Base-by-base conservation (phyloP, 2,888 invertebrate species). In the Sepiola atlantica region DNA sequence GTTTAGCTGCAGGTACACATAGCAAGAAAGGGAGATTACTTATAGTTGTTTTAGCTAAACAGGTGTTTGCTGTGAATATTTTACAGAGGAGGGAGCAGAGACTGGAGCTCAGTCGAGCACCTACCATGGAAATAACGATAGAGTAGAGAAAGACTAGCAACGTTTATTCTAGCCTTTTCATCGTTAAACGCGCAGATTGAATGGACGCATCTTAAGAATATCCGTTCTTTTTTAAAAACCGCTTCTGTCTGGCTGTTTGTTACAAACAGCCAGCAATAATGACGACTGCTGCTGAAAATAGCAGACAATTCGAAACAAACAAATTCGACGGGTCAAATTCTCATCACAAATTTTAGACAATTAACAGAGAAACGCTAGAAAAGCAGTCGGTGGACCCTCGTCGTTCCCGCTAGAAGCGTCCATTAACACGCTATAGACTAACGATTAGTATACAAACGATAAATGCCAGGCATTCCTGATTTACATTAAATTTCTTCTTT, bases 291-390 rank as follows among this genome's bases (percentile, higher is more conserved):
- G 12, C 77, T 77, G n/a, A 77, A 77, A n/a, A n/a, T 77, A n/a
- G 77, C 77, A 77, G 77, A n/a, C 77, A n/a, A 77, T n/a, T 77
- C 45, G 77, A 77, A 77, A 77, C 77, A 77, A 77, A 77, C 77
- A 77, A n/a, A 77, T 77, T n/a, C 77, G 14, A n/a, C 77, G 28
- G 77, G 77, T 77, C 77, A 77, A 77, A n/a, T 77, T 77, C 28
- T n/a, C n/a, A n/a, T 12, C n/a, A n/a, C n/a, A 77, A 28, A n/a
- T n/a, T 45, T 77, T 18, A 77, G 61, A 77, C 16, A 77, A n/a
- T 77, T n/a, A 77, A 16, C 14, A n/a, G n/a, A n/a, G n/a, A 77
- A 77, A 77, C 28, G n/a, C 28, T n/a, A 10, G n/a, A n/a, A 77
- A 10, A n/a, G n/a, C 77, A 77, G 61, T 61, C 61, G 21, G 77